phyloP scores from a whole-genome alignment of 1,140 invertebrate genomes.

The Nilaparvata lugens region DNA sequence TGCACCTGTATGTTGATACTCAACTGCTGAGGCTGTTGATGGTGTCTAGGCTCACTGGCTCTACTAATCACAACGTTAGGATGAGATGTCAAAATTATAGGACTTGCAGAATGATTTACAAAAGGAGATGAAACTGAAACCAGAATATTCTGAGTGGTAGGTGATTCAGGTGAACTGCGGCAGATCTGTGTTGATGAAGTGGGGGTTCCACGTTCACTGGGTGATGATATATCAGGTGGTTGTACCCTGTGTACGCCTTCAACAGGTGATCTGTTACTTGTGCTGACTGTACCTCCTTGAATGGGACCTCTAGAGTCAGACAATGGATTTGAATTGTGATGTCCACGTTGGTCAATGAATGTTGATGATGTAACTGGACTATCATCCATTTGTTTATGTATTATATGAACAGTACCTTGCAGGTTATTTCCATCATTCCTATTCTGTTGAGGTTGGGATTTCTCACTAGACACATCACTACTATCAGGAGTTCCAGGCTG shows the following conservation, averaged over 20 bases:
- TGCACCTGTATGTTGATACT: slow-evolving; percentile 9
- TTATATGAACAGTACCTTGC: slow-evolving; percentile 18
- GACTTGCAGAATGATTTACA: slow-evolving; percentile 2
- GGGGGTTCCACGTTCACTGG: neutral
- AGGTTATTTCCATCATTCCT: slow-evolving; percentile 12
- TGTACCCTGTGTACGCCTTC: slow-evolving; percentile 10
- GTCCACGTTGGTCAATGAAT: slow-evolving; percentile 44
- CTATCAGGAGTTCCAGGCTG: slow-evolving; percentile 39
- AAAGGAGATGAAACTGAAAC: slow-evolving; percentile 13
- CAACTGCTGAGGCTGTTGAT: neutral
- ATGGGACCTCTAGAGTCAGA: slow-evolving; percentile 50
- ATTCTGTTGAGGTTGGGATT: neutral
- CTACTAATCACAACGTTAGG: neutral
- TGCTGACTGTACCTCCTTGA: slow-evolving; percentile 63
- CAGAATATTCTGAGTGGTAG: slow-evolving; percentile 4
- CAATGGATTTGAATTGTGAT: slow-evolving; percentile 36
- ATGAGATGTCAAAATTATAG: slow-evolving; percentile 3
- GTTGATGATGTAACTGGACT: slow-evolving; percentile 63
- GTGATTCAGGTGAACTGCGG: slow-evolving; percentile 10
- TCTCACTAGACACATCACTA: slow-evolving; percentile 31
- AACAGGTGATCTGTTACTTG: slow-evolving; percentile 48
- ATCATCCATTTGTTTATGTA: slow-evolving; percentile 39
- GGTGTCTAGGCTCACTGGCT: neutral
- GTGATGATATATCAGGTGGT: slow-evolving; percentile 4
- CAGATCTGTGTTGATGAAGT: slow-evolving; percentile 11